phyloP scores from a whole-genome alignment of 30 jellyfish, hydroid and myxozoan genomes.

The Chrysaora quinquecirrha region DNA sequence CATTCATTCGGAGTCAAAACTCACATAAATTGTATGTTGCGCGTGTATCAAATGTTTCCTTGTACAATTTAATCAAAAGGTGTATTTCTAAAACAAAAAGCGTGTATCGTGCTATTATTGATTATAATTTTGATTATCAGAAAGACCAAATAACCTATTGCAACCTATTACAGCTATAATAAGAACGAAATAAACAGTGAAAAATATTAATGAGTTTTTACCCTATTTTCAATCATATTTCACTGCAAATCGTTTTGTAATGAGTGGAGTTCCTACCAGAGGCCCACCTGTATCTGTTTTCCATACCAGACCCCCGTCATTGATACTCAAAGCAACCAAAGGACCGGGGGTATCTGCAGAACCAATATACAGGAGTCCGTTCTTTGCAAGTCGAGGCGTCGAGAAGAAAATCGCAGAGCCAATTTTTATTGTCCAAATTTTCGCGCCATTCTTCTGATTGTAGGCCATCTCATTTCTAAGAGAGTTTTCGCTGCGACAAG shows the following conservation, averaged over 20 bases:
- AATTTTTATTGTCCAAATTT: conserved; percentile 70
- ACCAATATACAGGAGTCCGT: conserved; percentile 80
- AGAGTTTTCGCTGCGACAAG: too few species aligned
- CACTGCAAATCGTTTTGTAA: conserved; percentile 59
- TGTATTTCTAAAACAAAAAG: too few species aligned
- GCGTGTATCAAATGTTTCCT: too few species aligned
- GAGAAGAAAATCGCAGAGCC: conserved; percentile 82
- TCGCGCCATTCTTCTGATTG: conserved; percentile 41
- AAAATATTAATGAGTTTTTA: too few species aligned
- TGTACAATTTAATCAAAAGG: too few species aligned
- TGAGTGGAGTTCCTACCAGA: conserved; percentile 82
- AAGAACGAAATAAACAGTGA: too few species aligned
- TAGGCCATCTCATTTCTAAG: conserved; percentile 66
- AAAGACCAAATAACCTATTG: too few species aligned
- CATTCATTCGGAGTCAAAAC: too few species aligned
- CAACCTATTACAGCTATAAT: too few species aligned
- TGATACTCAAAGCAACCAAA: conserved; percentile 62
- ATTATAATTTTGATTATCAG: too few species aligned
- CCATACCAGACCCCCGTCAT: conserved; percentile 75
- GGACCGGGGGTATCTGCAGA: conserved; percentile 84
- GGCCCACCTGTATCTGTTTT: conserved; percentile 81
- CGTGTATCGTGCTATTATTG: too few species aligned
- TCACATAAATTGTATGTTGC: too few species aligned
- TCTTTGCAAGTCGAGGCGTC: conserved; percentile 82
- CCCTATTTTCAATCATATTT: conserved; percentile 29